A percentile compares a stretch with the other conserved stretches of the same genome.
Evolutionary conservation across 2,113 vertebrate genomes (phyloP).

Genomic region (Genyomyrus donnyi): DNA sequence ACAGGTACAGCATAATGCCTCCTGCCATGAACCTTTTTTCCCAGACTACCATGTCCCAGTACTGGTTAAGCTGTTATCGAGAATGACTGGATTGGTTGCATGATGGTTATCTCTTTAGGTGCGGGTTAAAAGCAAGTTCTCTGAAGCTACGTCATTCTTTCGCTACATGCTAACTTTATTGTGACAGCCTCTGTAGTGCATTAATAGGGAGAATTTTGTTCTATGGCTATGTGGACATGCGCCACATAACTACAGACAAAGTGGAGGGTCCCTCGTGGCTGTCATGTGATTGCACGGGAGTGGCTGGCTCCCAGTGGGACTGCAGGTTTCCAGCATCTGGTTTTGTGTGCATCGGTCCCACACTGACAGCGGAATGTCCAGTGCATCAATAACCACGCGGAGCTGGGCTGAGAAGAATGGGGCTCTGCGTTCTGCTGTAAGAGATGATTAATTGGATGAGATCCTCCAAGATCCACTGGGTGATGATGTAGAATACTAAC

Average conservation of each 20-base stretch:
- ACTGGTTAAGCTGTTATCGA: not conserved
- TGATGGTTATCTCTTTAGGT: not conserved
- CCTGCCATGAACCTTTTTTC: not conserved
- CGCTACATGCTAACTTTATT: not conserved
- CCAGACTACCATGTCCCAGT: not conserved
- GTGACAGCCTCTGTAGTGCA: not conserved
- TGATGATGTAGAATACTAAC: conserved; percentile 28
- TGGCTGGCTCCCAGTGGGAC: conserved; percentile 10
- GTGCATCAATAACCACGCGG: conserved; percentile 25
- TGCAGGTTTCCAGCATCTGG: conserved; percentile 18
- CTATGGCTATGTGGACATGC: not conserved
- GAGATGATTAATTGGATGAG: conserved; percentile 28
- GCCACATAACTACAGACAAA: not conserved
- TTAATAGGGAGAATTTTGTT: not conserved
- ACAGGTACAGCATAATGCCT: not conserved
- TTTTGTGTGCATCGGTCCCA: conserved; percentile 12
- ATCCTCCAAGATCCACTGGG: conserved; percentile 21
- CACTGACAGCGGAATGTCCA: conserved; percentile 14
- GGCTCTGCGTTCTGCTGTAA: not conserved
- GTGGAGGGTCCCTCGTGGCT: not conserved
- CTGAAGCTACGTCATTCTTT: not conserved
- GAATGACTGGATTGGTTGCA: not conserved
- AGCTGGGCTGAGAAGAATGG: conserved; percentile 6
- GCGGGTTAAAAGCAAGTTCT: not conserved
- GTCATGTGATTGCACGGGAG: not conserved